Base-by-base conservation (phyloP, 35 echinoderm and acorn worm species). In the Stichopus chloronotus region DNA sequence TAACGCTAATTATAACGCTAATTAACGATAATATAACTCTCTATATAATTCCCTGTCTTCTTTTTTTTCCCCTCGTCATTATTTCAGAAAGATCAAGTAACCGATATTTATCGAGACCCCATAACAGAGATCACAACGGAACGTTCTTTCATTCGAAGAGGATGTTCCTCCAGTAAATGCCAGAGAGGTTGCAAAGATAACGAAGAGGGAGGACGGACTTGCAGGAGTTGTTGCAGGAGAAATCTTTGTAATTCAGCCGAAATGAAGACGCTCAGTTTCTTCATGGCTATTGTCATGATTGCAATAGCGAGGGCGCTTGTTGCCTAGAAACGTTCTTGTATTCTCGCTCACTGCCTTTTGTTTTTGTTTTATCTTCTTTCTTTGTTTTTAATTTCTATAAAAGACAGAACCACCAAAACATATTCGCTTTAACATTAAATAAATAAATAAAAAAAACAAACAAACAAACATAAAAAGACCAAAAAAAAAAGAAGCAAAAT, bases 111-210 rank as follows among this genome's bases (percentile, higher is more conserved):
- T 24, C 86, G 86, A 4, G 86, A 88, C 55, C 86, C 86, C 7
- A 88, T 88, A 0, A 88, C 86, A 6, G 57, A 88, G 14, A 24
- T 68, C 9, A 63, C 57, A 7, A 63, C 86, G 13, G 86, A 88
- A 52, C 54, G 86, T 55, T 23, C 17, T 19, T 88, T 88, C 55
- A 63, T 88, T 52, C 52, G 86, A 25, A 17, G 86, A 12, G 86
- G 86, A 10, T 88, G 86, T 52, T 23, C 86, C 55, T 88, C 86
- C 56, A 88, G 86, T 69, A 88, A 88, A 69, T 88, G 86, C 19
- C 86, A 88, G 86, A 5, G 52, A 7, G 87, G 87, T 7, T 89
- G 87, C 13, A 65, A 23, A 6, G 86, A 88, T 52, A 88, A 88
- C 17, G 61, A 60, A 7, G 86, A 88, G 0, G 86, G 86, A 25